Base-by-base conservation (phyloP, 1,140 invertebrate genomes). In the Oedothorax gibbosus region DNA sequence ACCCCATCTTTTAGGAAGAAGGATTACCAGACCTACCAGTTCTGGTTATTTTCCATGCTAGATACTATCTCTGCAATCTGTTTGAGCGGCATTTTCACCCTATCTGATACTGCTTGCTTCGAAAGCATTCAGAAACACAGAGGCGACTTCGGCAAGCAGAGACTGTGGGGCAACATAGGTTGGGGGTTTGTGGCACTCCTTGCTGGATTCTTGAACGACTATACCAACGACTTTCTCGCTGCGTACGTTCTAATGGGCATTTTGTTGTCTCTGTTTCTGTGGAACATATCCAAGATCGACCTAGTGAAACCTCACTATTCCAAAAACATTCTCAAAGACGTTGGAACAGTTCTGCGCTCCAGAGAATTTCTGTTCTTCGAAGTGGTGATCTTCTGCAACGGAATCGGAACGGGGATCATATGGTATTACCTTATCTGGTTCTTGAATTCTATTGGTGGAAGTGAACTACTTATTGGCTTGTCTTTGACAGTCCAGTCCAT, bases 401-500 rank as follows among this genome's bases (percentile, higher is more conserved):
- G 97, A 0, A 91, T 97, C 84, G 95, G 95, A 80, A 97, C 95
- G 0, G 95, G 94, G 0, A 89, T 97, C 0, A 91, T 97, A 15
- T 97, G 96, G 95, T 93, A 96, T 83, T 98, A 96, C 89, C 90
- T 97, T 11, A 90, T 89, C 84, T 89, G 88, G 89, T 89, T 88
- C 76, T 86, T 91, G 18, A 57, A 76, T 18, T 87, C 85, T 10
- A 84, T 88, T 62, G 85, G 73, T 60, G 87, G 21, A 7, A 68
- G 69, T 66, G 86, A 97, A 90, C 94, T 96, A 0, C 89, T 98
- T 2, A 93, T 97, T 89, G 97, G 96, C 0, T 87, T 94, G 0
- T 93, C 93, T 7, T 93, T 94, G 88, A 93, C 93, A 6, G 92
- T 97, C 68, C 95, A 97, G 89, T 95, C 94, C 87, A 94, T 97